Percentiles rank a stretch among this genome's conserved stretches.
Conservation (phyloP, 2,888 invertebrate genomes). For the Phyllotreta cruciferae region DNA sequence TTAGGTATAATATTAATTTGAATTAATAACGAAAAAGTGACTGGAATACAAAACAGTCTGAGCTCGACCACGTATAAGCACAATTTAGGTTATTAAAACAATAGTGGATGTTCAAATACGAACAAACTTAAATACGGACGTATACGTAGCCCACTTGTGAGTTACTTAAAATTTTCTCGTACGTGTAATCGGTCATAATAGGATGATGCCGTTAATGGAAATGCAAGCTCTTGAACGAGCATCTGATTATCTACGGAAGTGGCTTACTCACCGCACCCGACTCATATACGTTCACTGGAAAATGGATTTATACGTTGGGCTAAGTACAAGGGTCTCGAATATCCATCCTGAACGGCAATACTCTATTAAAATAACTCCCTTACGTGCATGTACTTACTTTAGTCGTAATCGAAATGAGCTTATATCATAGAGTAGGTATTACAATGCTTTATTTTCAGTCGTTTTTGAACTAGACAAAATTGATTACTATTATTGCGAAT, state of each 20-base stretch:
- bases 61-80: constrained; percentile 19
- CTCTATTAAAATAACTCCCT: constrained; percentile 4
- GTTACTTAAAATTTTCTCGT: constrained; percentile 33
- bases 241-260: constrained; percentile 33
- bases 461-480: too few relatives aligned
- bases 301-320: constrained; percentile 36
- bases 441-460: too few relatives aligned
- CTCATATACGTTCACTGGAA: constrained; percentile 26
- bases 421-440: too few relatives aligned
- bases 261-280: constrained; percentile 32
- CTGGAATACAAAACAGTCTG: constrained; percentile 17
- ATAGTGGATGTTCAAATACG: too few relatives aligned
- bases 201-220: constrained; percentile 37
- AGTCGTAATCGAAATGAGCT: too few relatives aligned
- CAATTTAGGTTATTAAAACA: too few relatives aligned
- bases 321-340: constrained; percentile 25
- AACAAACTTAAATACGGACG: too few relatives aligned
- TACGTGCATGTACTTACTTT: not conserved
- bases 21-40: too few relatives aligned
- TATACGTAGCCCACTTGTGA: constrained; percentile 3
- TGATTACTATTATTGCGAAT: too few relatives aligned
- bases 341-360: constrained; percentile 14
- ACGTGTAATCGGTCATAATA: constrained; percentile 34
- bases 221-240: constrained; percentile 34
- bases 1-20: not conserved